Conservation (phyloP, 2,888 invertebrate genomes). For the Pollenia labialis region DNA sequence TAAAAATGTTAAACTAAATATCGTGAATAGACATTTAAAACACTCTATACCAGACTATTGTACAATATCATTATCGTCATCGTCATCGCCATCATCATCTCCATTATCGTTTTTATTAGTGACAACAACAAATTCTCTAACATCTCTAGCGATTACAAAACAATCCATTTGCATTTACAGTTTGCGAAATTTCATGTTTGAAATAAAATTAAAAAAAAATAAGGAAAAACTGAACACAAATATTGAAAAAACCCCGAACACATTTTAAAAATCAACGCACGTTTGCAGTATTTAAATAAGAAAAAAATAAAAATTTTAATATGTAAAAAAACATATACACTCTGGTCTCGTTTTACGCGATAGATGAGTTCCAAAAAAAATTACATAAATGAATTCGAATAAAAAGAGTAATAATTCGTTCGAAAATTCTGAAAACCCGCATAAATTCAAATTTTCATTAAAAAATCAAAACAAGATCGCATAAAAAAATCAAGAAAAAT, state of each 20-base stretch:
- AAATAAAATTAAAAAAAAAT: conserved; percentile 20
- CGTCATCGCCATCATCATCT: conserved; percentile 27
- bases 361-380: too few relatives aligned
- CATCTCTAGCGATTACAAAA: conserved; percentile 39
- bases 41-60: neutral
- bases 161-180: conserved; percentile 50
- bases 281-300: conserved; percentile 56
- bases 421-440: too few relatives aligned
- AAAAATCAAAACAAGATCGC: too few relatives aligned
- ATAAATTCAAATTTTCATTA: too few relatives aligned
- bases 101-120: conserved; percentile 13
- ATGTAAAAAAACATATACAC: conserved; percentile 28
- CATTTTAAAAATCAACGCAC: conserved; percentile 65
- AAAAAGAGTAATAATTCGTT: too few relatives aligned
- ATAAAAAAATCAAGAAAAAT: too few relatives aligned
- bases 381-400: too few relatives aligned
- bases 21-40: neutral
- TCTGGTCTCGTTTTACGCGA: too few relatives aligned
- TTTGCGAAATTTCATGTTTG: conserved; percentile 28
- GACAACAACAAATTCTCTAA: conserved; percentile 5
- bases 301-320: conserved; percentile 60
- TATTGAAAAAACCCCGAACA: conserved; percentile 38
- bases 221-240: neutral
- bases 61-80: neutral
- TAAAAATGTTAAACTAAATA: conserved; percentile 5